Evolutionary conservation across 2,888 invertebrate genomes (phyloP).

Genomic region (Sussaba pulchella): DNA sequence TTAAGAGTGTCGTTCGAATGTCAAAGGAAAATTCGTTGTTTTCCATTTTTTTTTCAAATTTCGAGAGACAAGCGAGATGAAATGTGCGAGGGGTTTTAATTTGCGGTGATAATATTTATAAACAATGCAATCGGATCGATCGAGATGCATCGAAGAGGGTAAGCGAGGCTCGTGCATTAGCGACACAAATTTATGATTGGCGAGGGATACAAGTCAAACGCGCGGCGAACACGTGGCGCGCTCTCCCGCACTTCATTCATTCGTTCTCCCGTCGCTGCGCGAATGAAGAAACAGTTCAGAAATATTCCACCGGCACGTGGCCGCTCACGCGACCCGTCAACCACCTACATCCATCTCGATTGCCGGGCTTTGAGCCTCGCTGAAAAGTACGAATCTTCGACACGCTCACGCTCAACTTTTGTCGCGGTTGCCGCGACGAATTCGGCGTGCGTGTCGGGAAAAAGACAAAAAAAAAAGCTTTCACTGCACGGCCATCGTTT

Average conservation of each 20-base stretch:
- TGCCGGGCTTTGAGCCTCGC: slow-evolving; percentile 21
- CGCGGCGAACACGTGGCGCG: slow-evolving; percentile 78
- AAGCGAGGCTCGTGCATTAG: slow-evolving; percentile 71
- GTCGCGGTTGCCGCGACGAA: slow-evolving; percentile 53
- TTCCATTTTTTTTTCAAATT: slow-evolving; percentile 12
- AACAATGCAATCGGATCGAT: not conserved
- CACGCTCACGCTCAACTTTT: slow-evolving; percentile 49
- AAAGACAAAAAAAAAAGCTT: slow-evolving; percentile 21
- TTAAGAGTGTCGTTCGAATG: slow-evolving; percentile 32
- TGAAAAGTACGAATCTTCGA: slow-evolving; percentile 9
- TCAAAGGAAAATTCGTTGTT: slow-evolving; percentile 5
- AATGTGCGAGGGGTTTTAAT: not conserved
- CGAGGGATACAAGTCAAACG: slow-evolving; percentile 80
- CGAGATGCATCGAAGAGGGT: slow-evolving; percentile 34
- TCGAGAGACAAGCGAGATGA: not conserved
- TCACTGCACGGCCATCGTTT: not conserved
- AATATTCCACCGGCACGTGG: slow-evolving; percentile 78
- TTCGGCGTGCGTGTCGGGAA: slow-evolving; percentile 29
- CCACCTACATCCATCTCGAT: slow-evolving; percentile 20
- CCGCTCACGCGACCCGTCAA: slow-evolving; percentile 66
- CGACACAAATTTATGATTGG: slow-evolving; percentile 75
- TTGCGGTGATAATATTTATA: not conserved
- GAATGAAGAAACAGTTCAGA: slow-evolving; percentile 81
- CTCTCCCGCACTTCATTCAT: slow-evolving; percentile 75
- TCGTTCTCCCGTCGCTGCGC: slow-evolving; percentile 81